phyloP scores from a whole-genome alignment of 2,888 invertebrate genomes.

The Mactromeris polynyma region DNA sequence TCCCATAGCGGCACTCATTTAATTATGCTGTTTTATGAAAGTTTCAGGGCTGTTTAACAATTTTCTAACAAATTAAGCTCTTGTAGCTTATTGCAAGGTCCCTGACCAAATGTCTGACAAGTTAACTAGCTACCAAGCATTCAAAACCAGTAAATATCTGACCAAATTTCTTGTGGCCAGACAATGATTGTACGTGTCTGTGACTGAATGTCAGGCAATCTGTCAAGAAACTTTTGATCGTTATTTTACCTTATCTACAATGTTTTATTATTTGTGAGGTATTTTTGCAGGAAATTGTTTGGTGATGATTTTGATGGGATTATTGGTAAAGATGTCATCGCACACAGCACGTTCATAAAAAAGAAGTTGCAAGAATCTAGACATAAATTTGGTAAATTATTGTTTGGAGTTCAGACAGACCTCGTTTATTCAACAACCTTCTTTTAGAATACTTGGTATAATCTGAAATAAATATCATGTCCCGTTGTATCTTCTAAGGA shows the following conservation, averaged over 20 bases:
- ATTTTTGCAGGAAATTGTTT: slow-evolving; percentile 37
- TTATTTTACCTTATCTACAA: background rate
- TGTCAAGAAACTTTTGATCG: background rate
- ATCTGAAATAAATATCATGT: too few relatives aligned
- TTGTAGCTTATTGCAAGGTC: too few relatives aligned
- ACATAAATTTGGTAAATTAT: slow-evolving; percentile 40
- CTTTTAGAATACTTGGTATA: too few relatives aligned
- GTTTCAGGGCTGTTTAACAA: too few relatives aligned
- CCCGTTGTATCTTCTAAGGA: too few relatives aligned
- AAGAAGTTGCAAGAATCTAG: slow-evolving; percentile 24
- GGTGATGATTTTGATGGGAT: background rate
- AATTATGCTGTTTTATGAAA: too few relatives aligned
- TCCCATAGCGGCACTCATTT: too few relatives aligned
- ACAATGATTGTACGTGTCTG: background rate
- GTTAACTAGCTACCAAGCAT: too few relatives aligned
- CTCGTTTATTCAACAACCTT: too few relatives aligned
- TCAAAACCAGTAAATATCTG: background rate
- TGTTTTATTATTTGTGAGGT: background rate
- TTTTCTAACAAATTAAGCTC: too few relatives aligned
- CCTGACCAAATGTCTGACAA: too few relatives aligned
- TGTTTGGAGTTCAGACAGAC: too few relatives aligned
- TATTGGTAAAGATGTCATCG: background rate
- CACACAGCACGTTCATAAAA: slow-evolving; percentile 19
- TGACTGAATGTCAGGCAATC: background rate
- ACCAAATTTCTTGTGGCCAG: background rate